phyloP scores from a whole-genome alignment of 1,140 invertebrate species.

The Ostrea edulis region DNA sequence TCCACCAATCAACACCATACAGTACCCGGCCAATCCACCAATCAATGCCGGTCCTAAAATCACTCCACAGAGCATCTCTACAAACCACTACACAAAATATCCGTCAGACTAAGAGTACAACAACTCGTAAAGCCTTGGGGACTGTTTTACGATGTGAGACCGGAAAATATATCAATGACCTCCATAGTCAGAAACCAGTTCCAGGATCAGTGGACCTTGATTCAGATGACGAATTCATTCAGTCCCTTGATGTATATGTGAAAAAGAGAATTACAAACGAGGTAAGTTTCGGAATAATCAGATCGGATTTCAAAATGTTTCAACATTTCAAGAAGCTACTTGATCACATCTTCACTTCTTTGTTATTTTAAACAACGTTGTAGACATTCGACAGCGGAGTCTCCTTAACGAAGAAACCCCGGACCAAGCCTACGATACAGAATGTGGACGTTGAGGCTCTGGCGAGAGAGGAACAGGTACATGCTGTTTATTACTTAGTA shows the following conservation, averaged over 20 bases:
- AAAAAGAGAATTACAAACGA: slow-evolving; percentile 2
- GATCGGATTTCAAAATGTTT: too few relatives aligned
- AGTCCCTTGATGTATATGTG: background rate
- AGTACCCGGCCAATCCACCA: background rate
- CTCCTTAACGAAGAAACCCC: slow-evolving; percentile 64
- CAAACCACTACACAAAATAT: background rate
- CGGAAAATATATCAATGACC: background rate
- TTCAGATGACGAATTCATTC: slow-evolving; percentile 13
- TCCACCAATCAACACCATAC: background rate
- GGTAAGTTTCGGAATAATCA: background rate
- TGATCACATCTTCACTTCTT: too few relatives aligned
- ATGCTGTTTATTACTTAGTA: background rate
- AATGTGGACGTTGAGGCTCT: slow-evolving; percentile 67
- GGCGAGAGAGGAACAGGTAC: slow-evolving; percentile 69
- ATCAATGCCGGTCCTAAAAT: background rate
- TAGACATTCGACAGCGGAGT: background rate
- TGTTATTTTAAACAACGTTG: background rate
- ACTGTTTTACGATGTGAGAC: background rate
- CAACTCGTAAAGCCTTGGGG: background rate
- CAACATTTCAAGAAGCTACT: background rate
- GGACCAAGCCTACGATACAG: slow-evolving; percentile 68
- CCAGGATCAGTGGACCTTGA: background rate
- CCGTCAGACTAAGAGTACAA: background rate
- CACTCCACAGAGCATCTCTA: background rate
- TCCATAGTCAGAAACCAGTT: background rate